Base-by-base conservation (phyloP, 92 coral and sea anemone genomes). In the Zoanthus solanderi region DNA sequence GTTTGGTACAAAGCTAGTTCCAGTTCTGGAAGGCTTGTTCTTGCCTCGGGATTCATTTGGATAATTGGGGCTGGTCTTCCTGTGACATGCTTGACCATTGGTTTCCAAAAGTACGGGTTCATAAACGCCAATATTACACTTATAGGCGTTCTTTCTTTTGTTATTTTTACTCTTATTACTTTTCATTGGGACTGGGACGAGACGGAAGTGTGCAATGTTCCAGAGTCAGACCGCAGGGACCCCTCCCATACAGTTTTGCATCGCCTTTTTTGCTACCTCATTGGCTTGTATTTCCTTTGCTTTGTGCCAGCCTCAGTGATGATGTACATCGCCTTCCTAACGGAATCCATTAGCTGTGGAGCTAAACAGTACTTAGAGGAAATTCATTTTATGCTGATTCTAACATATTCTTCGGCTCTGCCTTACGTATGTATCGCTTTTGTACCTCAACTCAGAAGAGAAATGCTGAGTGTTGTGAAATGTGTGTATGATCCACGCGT, bases 151-250 rank as follows among this genome's bases (percentile, higher is more conserved):
- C 8, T 66, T 8, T 66, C 85, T 31, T 81, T 81, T 23, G 85
- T 81, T 30, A n/a, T 42, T 1, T 81, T 81, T 67, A 65, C 85
- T 12, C 60, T 81, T 13, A 28, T 18, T 56, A 47, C 75, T 5
- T n/a, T 18, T 18, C 47, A 67, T 37, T 81, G 85, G 85, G 75
- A 81, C 75, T 81, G 85, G 85, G 75, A 81, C 16, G 85, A 81
- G 42, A 9, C 42, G 12, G 85, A 81, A 31, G 61, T 46, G 37
- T 31, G 7, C 53, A 28, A 9, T 17, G n/a, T 12, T 42, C 12
- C 75, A 45, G 75, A 69, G 10, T 29, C 85, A 18, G 63, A 81
- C 32, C 52, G n/a, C 23, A 66, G 46, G 0, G 47, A 28, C 8
- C 15, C 63, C 9, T 47, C 65, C 30, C 85, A 66, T 34, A 28